Evolutionary conservation across 2,113 vertebrate species (phyloP).

Genomic region (Ceyx melanurus): DNA sequence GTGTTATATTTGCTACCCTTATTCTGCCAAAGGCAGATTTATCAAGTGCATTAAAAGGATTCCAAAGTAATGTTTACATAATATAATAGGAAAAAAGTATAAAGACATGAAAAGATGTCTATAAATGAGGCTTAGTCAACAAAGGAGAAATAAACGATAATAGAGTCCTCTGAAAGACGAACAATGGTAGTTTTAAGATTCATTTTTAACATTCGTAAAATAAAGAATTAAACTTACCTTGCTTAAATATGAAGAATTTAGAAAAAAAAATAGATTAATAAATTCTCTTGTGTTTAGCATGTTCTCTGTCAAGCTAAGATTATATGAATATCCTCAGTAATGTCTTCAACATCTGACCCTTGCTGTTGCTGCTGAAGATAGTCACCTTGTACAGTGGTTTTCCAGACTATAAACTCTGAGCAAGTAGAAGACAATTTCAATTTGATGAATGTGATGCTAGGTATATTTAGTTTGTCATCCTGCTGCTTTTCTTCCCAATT

Average conservation of each 20-base stretch:
- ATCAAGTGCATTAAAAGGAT: not conserved
- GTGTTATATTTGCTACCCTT: not conserved
- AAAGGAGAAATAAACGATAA: not conserved
- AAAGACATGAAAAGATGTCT: not conserved
- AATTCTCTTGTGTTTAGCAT: not conserved
- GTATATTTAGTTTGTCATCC: not conserved
- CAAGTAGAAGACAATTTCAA: not conserved
- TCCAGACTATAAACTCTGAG: not conserved
- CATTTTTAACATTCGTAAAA: constrained; percentile 4
- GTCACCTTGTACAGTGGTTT: not conserved
- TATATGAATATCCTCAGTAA: not conserved
- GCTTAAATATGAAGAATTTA: not conserved
- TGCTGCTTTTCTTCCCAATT: not conserved
- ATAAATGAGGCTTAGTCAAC: constrained; percentile 21
- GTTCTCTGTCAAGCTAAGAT: not conserved
- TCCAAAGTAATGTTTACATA: constrained; percentile 32
- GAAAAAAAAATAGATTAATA: not conserved
- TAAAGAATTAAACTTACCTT: not conserved
- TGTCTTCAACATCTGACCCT: not conserved
- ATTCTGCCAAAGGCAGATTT: not conserved
- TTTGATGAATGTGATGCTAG: not conserved
- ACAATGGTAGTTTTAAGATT: not conserved
- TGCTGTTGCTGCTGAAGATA: not conserved
- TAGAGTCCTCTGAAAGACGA: not conserved
- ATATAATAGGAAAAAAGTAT: not conserved